Evolutionary conservation across 2,797 vertebrate species (phyloP), one percentile per base, ranked within the genome.

Genomic region (Liparis tanakae): DNA sequence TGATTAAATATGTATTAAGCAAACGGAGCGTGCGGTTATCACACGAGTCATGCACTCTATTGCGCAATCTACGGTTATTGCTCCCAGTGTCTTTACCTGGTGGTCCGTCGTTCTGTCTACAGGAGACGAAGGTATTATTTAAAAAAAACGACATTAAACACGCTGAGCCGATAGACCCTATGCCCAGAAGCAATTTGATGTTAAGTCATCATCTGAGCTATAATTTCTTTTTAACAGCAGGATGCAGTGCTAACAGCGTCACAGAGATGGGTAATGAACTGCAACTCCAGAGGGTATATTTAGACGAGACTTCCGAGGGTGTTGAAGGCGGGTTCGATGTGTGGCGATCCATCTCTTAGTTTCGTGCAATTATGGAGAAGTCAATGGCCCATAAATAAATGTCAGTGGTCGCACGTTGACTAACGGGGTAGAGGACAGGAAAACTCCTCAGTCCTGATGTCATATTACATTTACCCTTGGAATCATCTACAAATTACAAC

Each of bases 11-110:
- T 67, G 58, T 17, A 59, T 54, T 30, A 30, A 4, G 18, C n/a
- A 39, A 46, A 74, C 9, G 15, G 15, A 25, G n/a, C 67, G 48
- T 43, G 48, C 20, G 67, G 12, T 33, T 55, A 53, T 67, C n/a
- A 67, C 46, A 56, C 36, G 36, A 64, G 18, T 71, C 54, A 44
- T n/a, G 18, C 10, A 51, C 56, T 67, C 36, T 25, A 73, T 54
- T 34, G 18, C 14, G 34, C 33, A 37, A 20, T 20, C 17, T 53
- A 3, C 5, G 15, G 12, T 33, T 18, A 20, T 51, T 65, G 60
- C 34, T 59, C 9, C 39, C 59, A 43, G 25, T 30, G 25, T 30
- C 25, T 30, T 30, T 30, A 7, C 33, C 17, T 46, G 14, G 10
- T 44, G 34, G 25, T 33, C 54, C 46, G 15, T 50, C 15, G 8